Conservation (phyloP, 2,888 invertebrate genomes). For the Scrobipalpa costella region DNA sequence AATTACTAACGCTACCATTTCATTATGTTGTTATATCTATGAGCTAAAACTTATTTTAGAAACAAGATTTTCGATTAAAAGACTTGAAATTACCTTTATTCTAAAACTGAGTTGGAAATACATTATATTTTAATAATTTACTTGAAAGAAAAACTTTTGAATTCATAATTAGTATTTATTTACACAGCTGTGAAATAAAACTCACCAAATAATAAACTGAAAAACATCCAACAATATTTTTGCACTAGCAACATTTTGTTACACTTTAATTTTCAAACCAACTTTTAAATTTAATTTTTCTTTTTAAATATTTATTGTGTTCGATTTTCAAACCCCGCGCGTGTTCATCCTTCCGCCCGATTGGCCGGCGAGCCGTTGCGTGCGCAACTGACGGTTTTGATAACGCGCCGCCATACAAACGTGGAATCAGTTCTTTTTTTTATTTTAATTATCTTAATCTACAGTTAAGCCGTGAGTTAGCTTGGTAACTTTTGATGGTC, state of each 20-base stretch:
- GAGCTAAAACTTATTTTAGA: no score
- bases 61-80: no score
- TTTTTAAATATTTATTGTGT: not conserved
- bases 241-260: slow-evolving; percentile 17
- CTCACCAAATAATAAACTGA: slow-evolving; percentile 16
- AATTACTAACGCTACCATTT: no score
- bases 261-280: not conserved
- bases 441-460: not conserved
- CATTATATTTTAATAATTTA: no score
- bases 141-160: no score
- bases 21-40: no score
- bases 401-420: slow-evolving; percentile 26
- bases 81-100: no score
- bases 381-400: slow-evolving; percentile 18
- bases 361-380: slow-evolving; percentile 16
- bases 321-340: slow-evolving; percentile 10
- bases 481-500: not conserved
- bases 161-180: not conserved
- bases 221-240: slow-evolving; percentile 14
- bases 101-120: no score
- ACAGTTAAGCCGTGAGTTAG: not conserved
- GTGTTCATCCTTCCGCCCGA: slow-evolving; percentile 25
- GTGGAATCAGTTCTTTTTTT: slow-evolving; percentile 29
- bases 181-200: not conserved
- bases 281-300: not conserved